Conservation (phyloP, 2,113 vertebrate genomes). For the Leucopternis melanops region DNA sequence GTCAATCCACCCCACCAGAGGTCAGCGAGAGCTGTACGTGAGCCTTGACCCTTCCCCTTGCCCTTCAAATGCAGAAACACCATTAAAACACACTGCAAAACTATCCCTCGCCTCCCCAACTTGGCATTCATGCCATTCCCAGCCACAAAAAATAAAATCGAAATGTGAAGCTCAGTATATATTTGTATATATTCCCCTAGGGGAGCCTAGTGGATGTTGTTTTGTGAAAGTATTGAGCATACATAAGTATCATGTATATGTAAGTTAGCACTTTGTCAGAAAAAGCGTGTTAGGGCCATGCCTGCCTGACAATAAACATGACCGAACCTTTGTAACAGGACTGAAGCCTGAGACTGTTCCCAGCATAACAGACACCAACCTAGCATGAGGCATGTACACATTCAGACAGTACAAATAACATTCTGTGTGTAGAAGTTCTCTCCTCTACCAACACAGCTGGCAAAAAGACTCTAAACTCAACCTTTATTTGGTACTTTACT, state of each 20-base stretch:
- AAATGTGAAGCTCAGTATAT: not conserved
- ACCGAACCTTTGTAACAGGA: not conserved
- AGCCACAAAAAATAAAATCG: rapidly evolving
- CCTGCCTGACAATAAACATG: not conserved
- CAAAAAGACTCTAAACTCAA: not conserved
- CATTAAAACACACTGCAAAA: not conserved
- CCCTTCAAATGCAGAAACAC: not conserved
- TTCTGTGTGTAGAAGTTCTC: not conserved
- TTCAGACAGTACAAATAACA: not conserved
- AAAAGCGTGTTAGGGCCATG: not conserved
- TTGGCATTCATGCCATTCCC: rapidly evolving
- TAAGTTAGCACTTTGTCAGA: not conserved
- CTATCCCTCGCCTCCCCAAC: rapidly evolving
- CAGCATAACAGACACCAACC: not conserved
- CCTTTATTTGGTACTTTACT: not conserved
- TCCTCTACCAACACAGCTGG: not conserved
- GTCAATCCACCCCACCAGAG: not conserved
- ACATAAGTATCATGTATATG: rapidly evolving
- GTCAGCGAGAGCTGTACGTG: not conserved
- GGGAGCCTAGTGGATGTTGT: not conserved
- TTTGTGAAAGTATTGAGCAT: not conserved
- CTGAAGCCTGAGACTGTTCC: not conserved
- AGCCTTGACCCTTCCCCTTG: not conserved
- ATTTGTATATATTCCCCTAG: no score
- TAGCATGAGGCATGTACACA: not conserved